Percentiles rank a stretch among this genome's conserved stretches.
Evolutionary conservation across 2,797 vertebrate species (phyloP).

Genomic region (Pseudochaenichthys georgianus): DNA sequence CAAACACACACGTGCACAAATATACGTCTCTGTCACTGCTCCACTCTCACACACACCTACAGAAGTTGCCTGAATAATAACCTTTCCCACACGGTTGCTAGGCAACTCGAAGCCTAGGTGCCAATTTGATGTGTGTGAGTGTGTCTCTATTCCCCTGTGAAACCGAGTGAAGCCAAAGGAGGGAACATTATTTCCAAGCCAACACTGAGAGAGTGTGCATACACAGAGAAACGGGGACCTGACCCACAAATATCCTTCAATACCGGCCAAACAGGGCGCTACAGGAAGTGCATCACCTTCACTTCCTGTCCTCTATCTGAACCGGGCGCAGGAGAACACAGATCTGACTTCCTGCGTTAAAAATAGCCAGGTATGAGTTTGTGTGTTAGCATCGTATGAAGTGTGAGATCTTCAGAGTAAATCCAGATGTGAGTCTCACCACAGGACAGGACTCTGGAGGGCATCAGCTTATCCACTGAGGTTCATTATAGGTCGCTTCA

Average conservation of each 20-base stretch:
- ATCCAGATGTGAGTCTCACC: constrained; percentile 11
- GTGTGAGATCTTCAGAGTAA: constrained; percentile 7
- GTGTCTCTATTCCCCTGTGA: constrained; percentile 51
- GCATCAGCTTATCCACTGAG: constrained; percentile 22
- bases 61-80: constrained; percentile 71
- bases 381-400: background rate
- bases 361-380: background rate
- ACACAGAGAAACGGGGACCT: background rate
- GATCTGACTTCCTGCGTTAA: background rate
- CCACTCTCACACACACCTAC: constrained; percentile 58
- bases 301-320: constrained; percentile 37
- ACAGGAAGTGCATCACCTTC: constrained; percentile 18
- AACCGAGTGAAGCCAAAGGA: constrained; percentile 48
- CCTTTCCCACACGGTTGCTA: constrained; percentile 74
- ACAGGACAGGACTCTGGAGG: constrained; percentile 2
- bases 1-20: constrained; percentile 44
- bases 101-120: constrained; percentile 73
- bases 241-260: constrained; percentile 33
- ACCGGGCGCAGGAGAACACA: constrained; percentile 8
- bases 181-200: constrained; percentile 46
- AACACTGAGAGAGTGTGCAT: constrained; percentile 21
- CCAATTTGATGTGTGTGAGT: constrained; percentile 41
- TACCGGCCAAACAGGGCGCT: constrained; percentile 20
- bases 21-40: constrained; percentile 35
- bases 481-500: constrained; percentile 18